These are phyloP conservation scores for Eulemur coronatus DNA, from an alignment of 2,797 vertebrate species.

Conservation along the genomic window DNA sequence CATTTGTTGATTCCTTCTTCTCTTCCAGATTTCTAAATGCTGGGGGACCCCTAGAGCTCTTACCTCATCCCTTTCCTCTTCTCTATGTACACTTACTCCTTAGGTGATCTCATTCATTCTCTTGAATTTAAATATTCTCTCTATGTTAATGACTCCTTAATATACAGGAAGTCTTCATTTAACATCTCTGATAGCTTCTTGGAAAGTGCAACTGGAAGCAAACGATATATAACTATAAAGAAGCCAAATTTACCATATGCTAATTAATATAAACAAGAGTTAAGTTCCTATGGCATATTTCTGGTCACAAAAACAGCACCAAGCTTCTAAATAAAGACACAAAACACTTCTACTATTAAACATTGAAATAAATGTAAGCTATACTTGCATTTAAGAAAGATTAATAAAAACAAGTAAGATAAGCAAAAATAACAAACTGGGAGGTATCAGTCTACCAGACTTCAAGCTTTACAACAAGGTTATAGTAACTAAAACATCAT, in stretches of 20 bases:
- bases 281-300: neutral
- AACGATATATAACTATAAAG: neutral
- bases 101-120: neutral
- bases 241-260: neutral
- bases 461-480: too few species aligned
- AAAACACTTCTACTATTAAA: neutral
- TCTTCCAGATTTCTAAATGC: neutral
- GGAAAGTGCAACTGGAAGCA: neutral
- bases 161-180: neutral
- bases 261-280: neutral
- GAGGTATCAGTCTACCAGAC: too few species aligned
- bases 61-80: neutral
- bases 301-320: neutral
- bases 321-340: neutral
- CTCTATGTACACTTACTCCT: neutral
- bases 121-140: slow-evolving; percentile 33
- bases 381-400: neutral
- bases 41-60: neutral
- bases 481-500: too few species aligned
- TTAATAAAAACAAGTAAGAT: neutral
- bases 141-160: neutral
- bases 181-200: neutral
- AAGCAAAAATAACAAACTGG: too few species aligned
- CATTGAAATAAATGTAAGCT: neutral
- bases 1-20: neutral